These are phyloP conservation scores for Ametastegia equiseti DNA, from an alignment of 2,888 invertebrate species.

Conservation along the genomic window DNA sequence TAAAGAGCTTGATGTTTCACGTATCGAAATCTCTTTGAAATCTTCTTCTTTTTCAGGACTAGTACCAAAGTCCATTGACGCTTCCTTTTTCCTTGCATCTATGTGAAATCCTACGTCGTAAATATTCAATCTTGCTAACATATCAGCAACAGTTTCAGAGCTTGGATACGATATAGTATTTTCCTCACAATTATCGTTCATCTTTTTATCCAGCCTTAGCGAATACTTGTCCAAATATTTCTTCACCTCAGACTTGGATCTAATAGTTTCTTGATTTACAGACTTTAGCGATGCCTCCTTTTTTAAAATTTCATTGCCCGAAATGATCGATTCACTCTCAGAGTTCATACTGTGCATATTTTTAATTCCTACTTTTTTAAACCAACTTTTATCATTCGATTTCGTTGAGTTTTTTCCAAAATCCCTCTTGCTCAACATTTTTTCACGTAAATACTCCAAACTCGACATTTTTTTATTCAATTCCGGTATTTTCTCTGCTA, in stretches of 20 bases:
- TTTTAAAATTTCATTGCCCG: neutral
- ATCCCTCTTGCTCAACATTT: neutral
- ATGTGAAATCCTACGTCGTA: conserved; percentile 37
- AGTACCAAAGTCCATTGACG: neutral
- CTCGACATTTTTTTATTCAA: neutral
- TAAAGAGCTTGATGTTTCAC: neutral
- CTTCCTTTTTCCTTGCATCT: neutral
- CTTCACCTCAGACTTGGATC: conserved; percentile 7
- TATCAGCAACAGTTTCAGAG: conserved; percentile 52
- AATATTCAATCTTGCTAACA: conserved; percentile 56
- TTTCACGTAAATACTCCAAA: neutral
- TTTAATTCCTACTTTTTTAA: neutral
- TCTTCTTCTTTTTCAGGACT: neutral
- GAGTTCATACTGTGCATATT: neutral
- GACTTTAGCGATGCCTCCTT: neutral
- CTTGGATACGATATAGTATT: conserved; percentile 47
- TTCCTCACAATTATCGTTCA: conserved; percentile 2
- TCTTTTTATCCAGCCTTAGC: conserved; percentile 34
- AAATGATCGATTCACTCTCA: neutral
- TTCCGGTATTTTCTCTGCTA: neutral
- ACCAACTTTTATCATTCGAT: neutral
- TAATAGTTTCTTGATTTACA: neutral
- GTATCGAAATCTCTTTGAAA: no score
- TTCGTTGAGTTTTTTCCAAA: neutral
- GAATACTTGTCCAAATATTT: conserved; percentile 49